Conservation (phyloP, 2,797 vertebrate genomes). For the Glossophaga mutica region DNA sequence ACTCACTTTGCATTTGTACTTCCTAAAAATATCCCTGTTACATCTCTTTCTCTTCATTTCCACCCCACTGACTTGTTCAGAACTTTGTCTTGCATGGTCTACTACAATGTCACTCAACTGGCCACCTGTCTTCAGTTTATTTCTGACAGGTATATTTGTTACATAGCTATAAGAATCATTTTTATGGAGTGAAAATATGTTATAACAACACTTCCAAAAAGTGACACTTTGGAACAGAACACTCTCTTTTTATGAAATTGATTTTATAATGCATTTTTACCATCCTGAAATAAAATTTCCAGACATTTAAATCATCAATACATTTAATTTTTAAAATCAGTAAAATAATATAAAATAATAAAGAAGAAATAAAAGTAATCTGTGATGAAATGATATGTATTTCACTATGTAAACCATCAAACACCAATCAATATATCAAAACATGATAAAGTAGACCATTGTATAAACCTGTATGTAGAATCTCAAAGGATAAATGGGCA, state of each 20-base stretch:
- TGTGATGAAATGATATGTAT: neutral
- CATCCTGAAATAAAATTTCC: neutral
- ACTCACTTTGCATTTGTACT: neutral
- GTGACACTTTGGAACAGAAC: neutral
- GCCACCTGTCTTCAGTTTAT: neutral
- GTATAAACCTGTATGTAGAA: neutral
- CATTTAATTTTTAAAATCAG: neutral
- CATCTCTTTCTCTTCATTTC: neutral
- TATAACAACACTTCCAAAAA: neutral
- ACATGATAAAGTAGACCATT: neutral
- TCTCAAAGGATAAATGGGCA: neutral
- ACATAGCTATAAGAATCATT: neutral
- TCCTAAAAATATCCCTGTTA: neutral
- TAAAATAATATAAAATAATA: slow-evolving; percentile 2
- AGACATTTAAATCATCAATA: neutral
- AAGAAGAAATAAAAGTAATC: neutral
- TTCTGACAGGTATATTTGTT: neutral
- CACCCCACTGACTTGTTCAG: neutral
- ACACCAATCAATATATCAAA: neutral
- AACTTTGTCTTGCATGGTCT: neutral
- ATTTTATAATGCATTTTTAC: neutral
- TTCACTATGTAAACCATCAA: neutral
- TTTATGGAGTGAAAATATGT: neutral
- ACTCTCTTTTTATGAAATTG: neutral
- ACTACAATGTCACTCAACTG: neutral